phyloP scores from a whole-genome alignment of 2,888 invertebrate genomes.

The Erebia ligea region DNA sequence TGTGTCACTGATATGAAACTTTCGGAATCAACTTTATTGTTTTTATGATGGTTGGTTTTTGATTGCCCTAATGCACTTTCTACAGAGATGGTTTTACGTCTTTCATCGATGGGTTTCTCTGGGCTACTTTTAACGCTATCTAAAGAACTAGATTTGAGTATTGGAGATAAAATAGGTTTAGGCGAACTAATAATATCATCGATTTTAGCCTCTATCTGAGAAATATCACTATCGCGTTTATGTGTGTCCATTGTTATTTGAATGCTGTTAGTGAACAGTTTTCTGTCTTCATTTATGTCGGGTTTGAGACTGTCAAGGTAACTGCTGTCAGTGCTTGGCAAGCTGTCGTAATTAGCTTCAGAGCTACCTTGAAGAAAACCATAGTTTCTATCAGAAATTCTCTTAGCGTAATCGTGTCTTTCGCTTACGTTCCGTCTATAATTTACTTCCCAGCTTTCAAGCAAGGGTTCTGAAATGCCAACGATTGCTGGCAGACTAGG shows the following conservation, averaged over 20 bases:
- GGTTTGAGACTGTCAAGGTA: constrained; percentile 77
- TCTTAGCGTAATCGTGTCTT: constrained; percentile 68
- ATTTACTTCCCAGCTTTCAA: constrained; percentile 81
- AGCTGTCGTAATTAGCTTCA: constrained; percentile 73
- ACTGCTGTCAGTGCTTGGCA: constrained; percentile 77
- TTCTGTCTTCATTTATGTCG: constrained; percentile 67
- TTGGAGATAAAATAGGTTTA: constrained; percentile 76
- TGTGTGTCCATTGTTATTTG: constrained; percentile 67
- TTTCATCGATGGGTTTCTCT: constrained; percentile 73
- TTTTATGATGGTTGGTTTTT: constrained; percentile 52
- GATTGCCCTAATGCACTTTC: constrained; percentile 69
- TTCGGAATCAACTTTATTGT: constrained; percentile 64
- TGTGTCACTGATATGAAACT: constrained; percentile 83
- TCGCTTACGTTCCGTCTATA: constrained; percentile 75
- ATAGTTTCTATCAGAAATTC: constrained; percentile 73
- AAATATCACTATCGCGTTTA: constrained; percentile 78
- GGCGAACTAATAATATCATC: constrained; percentile 81
- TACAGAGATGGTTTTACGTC: constrained; percentile 77
- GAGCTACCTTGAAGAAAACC: constrained; percentile 60
- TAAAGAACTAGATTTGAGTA: constrained; percentile 81
- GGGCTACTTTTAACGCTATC: constrained; percentile 84
- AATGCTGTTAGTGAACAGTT: constrained; percentile 72
- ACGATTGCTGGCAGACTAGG: constrained; percentile 80
- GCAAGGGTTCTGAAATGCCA: constrained; percentile 76
- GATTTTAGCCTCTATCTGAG: constrained; percentile 81